Conservation (phyloP, 2,888 invertebrate genomes). For the Luperina nickerlii region DNA sequence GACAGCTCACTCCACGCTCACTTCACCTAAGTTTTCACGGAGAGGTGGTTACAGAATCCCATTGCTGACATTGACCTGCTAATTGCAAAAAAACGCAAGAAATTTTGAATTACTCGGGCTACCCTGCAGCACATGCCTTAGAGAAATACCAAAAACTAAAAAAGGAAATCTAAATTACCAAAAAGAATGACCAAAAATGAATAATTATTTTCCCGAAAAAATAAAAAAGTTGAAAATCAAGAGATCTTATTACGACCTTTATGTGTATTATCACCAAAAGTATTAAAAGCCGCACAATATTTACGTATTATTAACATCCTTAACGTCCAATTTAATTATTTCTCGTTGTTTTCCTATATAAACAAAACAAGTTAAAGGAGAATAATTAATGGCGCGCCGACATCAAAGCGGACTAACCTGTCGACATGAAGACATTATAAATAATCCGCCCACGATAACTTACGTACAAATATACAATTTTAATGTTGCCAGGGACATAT, state of each 20-base stretch:
- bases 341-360: conserved; percentile 12
- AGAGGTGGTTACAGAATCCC: no score
- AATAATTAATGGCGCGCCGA: conserved; percentile 46
- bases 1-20: no score
- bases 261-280: conserved; percentile 2
- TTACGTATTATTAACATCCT: conserved; percentile 8
- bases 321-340: conserved; percentile 10
- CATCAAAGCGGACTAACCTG: conserved; percentile 44
- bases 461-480: conserved; percentile 25
- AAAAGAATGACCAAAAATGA: no score
- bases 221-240: neutral
- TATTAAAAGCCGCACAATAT: neutral
- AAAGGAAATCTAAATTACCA: no score
- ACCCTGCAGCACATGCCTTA: no score
- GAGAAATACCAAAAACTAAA: no score
- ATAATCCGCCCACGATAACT: conserved; percentile 41
- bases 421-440: conserved; percentile 36
- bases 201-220: neutral
- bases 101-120: no score
- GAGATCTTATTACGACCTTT: neutral
- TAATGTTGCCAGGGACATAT: conserved; percentile 25
- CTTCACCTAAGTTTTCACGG: no score
- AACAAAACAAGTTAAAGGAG: conserved; percentile 41
- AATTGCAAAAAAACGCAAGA: no score
- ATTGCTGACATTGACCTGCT: no score